A percentile compares a stretch with the other conserved stretches of the same genome.
Evolutionary conservation across 2,797 vertebrate species (phyloP).

Genomic region (Menidia menidia): DNA sequence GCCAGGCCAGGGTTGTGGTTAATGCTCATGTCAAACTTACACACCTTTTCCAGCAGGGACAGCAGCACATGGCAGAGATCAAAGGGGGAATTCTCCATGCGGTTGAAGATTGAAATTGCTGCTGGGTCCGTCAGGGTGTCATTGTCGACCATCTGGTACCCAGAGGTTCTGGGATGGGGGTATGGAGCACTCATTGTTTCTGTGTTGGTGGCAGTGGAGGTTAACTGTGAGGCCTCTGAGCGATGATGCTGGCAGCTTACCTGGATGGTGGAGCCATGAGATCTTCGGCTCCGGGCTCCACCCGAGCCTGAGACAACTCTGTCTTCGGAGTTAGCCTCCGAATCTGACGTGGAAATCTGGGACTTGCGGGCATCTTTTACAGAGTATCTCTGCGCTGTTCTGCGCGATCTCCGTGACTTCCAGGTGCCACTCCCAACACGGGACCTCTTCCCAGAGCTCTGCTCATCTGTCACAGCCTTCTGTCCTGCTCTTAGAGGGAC

Average conservation of each 20-base stretch:
- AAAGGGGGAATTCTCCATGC: conserved; percentile 91
- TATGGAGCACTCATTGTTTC: conserved; percentile 74
- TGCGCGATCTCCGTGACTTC: conserved; percentile 84
- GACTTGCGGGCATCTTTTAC: conserved; percentile 90
- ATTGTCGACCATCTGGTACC: conserved; percentile 66
- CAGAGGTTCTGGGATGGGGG: conserved; percentile 73
- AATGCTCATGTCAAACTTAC: conserved; percentile 91
- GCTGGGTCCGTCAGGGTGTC: conserved; percentile 85
- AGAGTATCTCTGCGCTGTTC: conserved; percentile 88
- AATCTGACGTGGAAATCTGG: conserved; percentile 94
- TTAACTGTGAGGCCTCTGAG: conserved; percentile 56
- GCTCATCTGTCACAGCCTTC: conserved; percentile 82
- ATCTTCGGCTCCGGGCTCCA: conserved; percentile 78
- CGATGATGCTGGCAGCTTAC: conserved; percentile 80
- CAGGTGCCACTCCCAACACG: conserved; percentile 76
- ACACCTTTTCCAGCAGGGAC: conserved; percentile 95
- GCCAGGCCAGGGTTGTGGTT: conserved; percentile 90
- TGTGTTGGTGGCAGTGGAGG: conserved; percentile 40
- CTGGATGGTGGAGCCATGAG: conserved; percentile 82
- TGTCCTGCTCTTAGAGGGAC: conserved; percentile 83
- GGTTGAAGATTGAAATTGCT: conserved; percentile 85
- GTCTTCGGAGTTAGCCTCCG: conserved; percentile 91
- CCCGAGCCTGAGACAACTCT: conserved; percentile 67
- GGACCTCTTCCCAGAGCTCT: conserved; percentile 75
- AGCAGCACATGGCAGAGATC: conserved; percentile 93